Conservation (phyloP, 1,140 invertebrate genomes). For the Temnothorax curvispinosus region DNA sequence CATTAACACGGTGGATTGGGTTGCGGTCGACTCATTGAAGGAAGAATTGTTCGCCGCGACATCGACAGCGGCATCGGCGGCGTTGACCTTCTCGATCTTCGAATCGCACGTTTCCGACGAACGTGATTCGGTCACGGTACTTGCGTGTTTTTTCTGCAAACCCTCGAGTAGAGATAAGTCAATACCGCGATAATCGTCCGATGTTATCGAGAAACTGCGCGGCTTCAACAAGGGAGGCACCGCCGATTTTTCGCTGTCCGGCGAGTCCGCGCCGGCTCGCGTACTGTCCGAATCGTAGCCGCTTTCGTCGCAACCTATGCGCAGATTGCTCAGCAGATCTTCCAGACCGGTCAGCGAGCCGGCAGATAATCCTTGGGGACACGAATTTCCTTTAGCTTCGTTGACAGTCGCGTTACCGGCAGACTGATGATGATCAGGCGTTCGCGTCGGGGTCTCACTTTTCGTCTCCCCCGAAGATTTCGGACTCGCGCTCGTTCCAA, state of each 20-base stretch:
- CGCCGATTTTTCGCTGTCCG: conserved; percentile 80
- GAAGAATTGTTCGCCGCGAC: background rate
- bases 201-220: conserved; percentile 79
- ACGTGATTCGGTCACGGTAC: background rate
- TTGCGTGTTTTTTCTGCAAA: background rate
- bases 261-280: conserved; percentile 87
- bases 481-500: conserved; percentile 5
- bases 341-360: conserved; percentile 79
- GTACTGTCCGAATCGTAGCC: conserved; percentile 89
- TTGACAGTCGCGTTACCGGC: background rate
- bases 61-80: background rate
- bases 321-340: conserved; percentile 83
- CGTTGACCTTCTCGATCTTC: background rate
- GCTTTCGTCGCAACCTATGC: conserved; percentile 87
- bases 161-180: conserved; percentile 70
- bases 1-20: conserved; percentile 65
- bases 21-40: conserved; percentile 60
- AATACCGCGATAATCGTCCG: conserved; percentile 78
- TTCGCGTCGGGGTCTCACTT: conserved; percentile 39
- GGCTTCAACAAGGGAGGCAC: conserved; percentile 73
- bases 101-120: background rate
- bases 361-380: background rate
- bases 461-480: conserved; percentile 37
- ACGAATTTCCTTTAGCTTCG: background rate
- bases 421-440: background rate